phyloP scores from a whole-genome alignment of 2,888 invertebrate genomes.

The Volucella bombylans region DNA sequence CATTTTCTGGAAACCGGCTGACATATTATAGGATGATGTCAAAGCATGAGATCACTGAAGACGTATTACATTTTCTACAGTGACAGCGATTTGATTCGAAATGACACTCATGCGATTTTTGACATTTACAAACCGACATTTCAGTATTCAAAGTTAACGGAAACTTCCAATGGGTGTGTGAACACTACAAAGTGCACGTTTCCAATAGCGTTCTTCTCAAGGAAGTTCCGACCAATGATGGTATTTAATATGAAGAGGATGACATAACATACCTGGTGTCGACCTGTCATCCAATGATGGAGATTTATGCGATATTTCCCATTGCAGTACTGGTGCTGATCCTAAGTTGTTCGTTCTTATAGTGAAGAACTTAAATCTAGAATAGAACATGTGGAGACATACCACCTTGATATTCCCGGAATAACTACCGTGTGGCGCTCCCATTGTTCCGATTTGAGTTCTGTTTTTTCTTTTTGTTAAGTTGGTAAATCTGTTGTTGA shows the following conservation, averaged over 20 bases:
- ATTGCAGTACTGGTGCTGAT: conserved; percentile 89
- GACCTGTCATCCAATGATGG: conserved; percentile 90
- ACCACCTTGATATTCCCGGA: too few species aligned
- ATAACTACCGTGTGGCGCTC: too few species aligned
- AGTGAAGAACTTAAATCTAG: conserved; percentile 75
- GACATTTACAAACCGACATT: conserved; percentile 93
- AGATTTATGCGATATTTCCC: conserved; percentile 91
- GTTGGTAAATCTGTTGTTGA: too few species aligned
- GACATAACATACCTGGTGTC: conserved; percentile 89
- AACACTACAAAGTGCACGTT: conserved; percentile 91
- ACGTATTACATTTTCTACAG: conserved; percentile 95
- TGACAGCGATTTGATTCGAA: conserved; percentile 90
- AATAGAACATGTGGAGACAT: conserved; percentile 7
- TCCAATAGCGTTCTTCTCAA: conserved; percentile 87
- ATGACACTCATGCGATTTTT: conserved; percentile 92
- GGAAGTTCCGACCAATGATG: conserved; percentile 92
- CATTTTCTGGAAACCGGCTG: conserved; percentile 87
- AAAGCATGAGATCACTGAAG: conserved; percentile 87
- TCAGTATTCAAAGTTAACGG: conserved; percentile 85
- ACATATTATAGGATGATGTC: conserved; percentile 86
- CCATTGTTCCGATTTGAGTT: too few species aligned
- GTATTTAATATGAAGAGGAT: conserved; percentile 89
- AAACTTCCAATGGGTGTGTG: conserved; percentile 85
- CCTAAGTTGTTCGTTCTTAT: conserved; percentile 91
- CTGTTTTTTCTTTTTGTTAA: too few species aligned